Base-by-base conservation (phyloP, 2,113 vertebrate genomes). In the Microcebus griseorufus region DNA sequence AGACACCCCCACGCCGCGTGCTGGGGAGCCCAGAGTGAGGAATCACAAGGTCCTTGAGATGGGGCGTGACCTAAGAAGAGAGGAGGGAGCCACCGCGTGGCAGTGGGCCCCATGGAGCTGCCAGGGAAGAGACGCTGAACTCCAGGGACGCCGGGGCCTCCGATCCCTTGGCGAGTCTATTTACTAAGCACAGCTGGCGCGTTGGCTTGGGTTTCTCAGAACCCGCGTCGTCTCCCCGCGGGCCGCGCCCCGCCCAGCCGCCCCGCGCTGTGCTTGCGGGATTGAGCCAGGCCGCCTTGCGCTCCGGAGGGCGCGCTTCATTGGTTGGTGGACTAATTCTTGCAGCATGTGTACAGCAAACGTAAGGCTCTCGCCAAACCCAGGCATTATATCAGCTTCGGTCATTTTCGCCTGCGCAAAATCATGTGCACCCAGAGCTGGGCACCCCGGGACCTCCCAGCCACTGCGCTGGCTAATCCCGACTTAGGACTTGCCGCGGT, bases 241-340 rank as follows among this genome's bases (percentile, higher is more conserved):
- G 45, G 45, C 45, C 45, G 45, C 45, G 45, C 7, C 45, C 45
- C 45, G 45, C 45, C 45, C 45, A 58, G 60, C 90, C 34, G 83
- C 51, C 5, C 25, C 7, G 5, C 18, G 9, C 6, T 37, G 29
- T 51, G 32, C 78, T n/a, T 65, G 14, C 29, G 34, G 70, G 70
- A 29, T 39, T 23, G 9, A 58, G n/a, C 55, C 48, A 34, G 34
- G 18, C 75, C 18, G 25, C 64, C 18, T 37, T 84, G n/a, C n/a
- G 48, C 37, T 75, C 88, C 93, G 76, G 60, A 76, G 32, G 39
- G 69, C n/a, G 78, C 73, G 67, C 73, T 84, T 93, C 67, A 32
- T 93, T 95, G 92, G 62, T 16, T 48, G 55, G 55, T 67, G 94
- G 86, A 73, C 78, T 86, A n/a, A 85, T 96, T 95, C 87, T 79